Conservation (phyloP, 1,140 invertebrate genomes). For the Hypothenemus hampei region DNA sequence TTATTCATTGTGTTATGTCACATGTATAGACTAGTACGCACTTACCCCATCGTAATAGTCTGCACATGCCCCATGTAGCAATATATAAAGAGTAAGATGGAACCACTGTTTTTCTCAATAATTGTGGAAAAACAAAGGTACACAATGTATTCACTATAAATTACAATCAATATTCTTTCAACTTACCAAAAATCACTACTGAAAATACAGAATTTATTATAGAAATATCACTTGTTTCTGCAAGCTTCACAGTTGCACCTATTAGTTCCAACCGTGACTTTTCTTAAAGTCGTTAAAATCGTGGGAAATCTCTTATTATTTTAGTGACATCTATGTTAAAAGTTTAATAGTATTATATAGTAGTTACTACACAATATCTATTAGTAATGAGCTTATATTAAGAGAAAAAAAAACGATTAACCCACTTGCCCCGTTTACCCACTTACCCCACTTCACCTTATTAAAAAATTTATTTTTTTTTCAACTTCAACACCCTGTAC, state of each 20-base stretch:
- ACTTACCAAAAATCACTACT: neutral
- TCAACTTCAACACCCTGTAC: no score
- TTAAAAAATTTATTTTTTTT: no score
- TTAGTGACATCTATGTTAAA: neutral
- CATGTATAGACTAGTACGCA: neutral
- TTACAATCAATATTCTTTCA: neutral
- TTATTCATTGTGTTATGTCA: neutral
- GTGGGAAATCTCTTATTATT: neutral
- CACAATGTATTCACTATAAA: neutral
- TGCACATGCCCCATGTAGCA: neutral
- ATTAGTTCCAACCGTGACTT: neutral
- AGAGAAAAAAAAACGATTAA: neutral
- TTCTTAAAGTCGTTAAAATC: neutral
- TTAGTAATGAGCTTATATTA: no score
- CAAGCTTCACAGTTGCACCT: no score
- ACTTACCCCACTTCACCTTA: slow-evolving; percentile 15
- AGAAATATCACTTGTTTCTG: neutral
- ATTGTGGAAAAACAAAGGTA: neutral
- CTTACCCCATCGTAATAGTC: neutral
- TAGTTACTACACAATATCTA: neutral
- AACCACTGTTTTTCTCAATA: neutral
- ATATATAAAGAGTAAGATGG: neutral
- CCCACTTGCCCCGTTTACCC: neutral
- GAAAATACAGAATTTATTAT: no score
- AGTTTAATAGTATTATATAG: neutral